Conservation (phyloP, 92 coral and sea anemone species). For the Scolanthus callimorphus region DNA sequence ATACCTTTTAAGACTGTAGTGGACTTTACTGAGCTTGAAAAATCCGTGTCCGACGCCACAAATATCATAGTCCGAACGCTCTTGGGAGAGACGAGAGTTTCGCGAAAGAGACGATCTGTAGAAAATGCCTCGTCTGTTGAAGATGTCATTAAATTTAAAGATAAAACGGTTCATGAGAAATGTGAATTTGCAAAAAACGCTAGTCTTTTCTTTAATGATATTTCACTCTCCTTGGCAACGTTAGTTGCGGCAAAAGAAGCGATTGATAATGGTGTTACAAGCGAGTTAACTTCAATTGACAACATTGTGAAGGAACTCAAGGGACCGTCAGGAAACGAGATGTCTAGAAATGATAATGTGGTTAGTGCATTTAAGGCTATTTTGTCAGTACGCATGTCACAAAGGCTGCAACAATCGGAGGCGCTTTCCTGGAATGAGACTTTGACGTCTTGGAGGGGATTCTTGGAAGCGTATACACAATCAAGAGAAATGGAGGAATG, state of each 20-base stretch:
- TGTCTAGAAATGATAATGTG: conserved; percentile 1
- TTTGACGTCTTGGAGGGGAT: conserved; percentile 30
- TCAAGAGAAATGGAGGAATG: conserved; percentile 25
- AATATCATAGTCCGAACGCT: conserved; percentile 22
- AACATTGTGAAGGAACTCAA: conserved; percentile 2
- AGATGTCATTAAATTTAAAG: neutral
- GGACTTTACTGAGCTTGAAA: conserved; percentile 40
- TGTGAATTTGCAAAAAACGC: conserved; percentile 17
- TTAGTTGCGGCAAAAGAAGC: conserved; percentile 1
- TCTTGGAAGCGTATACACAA: conserved; percentile 20
- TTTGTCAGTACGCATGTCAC: conserved; percentile 1
- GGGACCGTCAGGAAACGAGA: neutral
- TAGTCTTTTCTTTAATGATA: conserved; percentile 14
- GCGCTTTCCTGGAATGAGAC: conserved; percentile 42
- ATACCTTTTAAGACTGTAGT: conserved; percentile 35
- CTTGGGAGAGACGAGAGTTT: conserved; percentile 15
- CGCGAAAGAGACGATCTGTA: conserved; percentile 25
- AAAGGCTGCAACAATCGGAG: conserved; percentile 13
- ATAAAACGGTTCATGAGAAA: conserved; percentile 1
- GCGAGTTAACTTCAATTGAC: conserved; percentile 14
- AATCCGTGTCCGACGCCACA: conserved; percentile 43
- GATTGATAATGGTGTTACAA: conserved; percentile 2
- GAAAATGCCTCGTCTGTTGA: neutral
- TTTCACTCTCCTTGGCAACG: conserved; percentile 4
- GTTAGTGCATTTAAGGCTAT: conserved; percentile 1